Evolutionary conservation across 1,140 invertebrate species (phyloP).

Genomic region (Frieseomelitta varia): DNA sequence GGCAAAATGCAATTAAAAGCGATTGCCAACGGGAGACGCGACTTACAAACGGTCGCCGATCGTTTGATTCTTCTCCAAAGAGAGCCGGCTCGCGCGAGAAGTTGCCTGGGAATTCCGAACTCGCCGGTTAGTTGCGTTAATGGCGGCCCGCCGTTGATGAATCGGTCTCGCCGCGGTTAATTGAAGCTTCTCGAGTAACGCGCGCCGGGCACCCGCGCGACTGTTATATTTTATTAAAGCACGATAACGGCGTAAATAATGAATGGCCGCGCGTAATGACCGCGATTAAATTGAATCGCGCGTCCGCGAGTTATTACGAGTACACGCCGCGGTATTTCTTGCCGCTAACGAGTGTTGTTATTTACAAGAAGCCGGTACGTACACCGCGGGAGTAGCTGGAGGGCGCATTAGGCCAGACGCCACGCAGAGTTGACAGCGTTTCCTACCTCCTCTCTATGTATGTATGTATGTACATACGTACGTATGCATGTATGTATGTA

Average conservation of each 20-base stretch:
- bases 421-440: conserved; percentile 29
- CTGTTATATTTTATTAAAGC: conserved; percentile 44
- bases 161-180: conserved; percentile 27
- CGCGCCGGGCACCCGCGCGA: background rate
- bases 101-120: background rate
- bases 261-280: conserved; percentile 39
- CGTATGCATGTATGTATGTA: background rate
- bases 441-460: background rate
- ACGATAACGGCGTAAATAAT: conserved; percentile 48
- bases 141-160: conserved; percentile 35
- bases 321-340: conserved; percentile 21
- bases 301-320: conserved; percentile 31
- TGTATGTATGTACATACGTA: too few relatives aligned
- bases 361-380: conserved; percentile 26
- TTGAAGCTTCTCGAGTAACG: conserved; percentile 24
- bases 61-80: background rate
- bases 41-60: background rate
- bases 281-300: conserved; percentile 51
- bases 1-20: background rate
- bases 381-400: conserved; percentile 40
- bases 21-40: background rate
- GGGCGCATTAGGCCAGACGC: conserved; percentile 42
- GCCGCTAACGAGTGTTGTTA: conserved; percentile 49
- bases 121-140: background rate
- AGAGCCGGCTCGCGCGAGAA: background rate